Base-by-base conservation (phyloP, 1,140 invertebrate genomes). In the Epicauta chinensis region DNA sequence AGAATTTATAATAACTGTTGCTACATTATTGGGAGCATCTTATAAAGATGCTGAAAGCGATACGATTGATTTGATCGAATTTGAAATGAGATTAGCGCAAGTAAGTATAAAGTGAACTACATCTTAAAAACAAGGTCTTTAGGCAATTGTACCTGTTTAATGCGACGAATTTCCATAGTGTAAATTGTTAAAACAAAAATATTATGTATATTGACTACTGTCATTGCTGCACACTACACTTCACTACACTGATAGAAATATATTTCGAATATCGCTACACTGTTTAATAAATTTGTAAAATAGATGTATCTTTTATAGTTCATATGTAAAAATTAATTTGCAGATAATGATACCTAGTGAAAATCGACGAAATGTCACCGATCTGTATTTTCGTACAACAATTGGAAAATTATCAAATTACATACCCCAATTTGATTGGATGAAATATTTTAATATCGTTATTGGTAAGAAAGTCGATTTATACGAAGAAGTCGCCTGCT, bases 331-430 rank as follows among this genome's bases (percentile, higher is more conserved):
- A n/a, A n/a, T 38, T n/a, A 54, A 51, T 50, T 63, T 68, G 40
- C 59, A 89, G 86, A 89, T 91, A 48, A 87, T 84, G n/a, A 82
- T 81, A 30, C 81, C 88, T 0, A 77, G 82, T n/a, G 87, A 93
- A 67, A 82, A 91, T 54, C 76, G 87, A 52, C 74, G 85, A 35
- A 93, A 93, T 68, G 81, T 88, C 3, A 84, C 83, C 1, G 81
- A 84, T 53, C 73, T 92, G 1, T 93, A 94, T 70, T 80, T 85
- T 44, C 80, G 83, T 52, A 84, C 93, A 79, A 82, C 81, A 0
- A 65, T 96, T 0, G 71, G 73, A 0, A 80, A 91, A 56, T 67
- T 97, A 11, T 73, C 78, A 42, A 58, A 72, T 1, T 60, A 79
- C 14, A 82, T 91, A 35, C 88, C 89, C 0, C 73, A 91, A 70